A percentile compares a stretch with the other conserved stretches of the same genome.
phyloP scores from a whole-genome alignment of 2,113 vertebrate genomes.

The Chelonoidis abingdonii region DNA sequence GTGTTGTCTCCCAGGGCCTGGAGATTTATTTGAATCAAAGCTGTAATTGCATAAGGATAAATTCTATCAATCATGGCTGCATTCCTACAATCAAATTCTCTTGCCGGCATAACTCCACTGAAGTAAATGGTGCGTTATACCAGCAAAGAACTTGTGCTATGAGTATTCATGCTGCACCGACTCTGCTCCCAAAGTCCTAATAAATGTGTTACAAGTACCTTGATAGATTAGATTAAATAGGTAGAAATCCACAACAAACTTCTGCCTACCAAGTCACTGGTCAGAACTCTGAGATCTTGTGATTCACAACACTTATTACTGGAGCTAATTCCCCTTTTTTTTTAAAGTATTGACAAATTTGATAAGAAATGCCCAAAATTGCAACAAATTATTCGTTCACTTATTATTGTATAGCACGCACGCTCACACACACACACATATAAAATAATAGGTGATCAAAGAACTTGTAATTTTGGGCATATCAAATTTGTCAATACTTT shows the following conservation, averaged over 20 bases:
- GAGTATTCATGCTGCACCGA: not conserved
- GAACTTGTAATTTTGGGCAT: not conserved
- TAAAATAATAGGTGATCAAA: not conserved
- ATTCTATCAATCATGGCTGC: not conserved
- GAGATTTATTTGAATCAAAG: not conserved
- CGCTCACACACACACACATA: too few species aligned
- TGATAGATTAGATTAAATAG: not conserved
- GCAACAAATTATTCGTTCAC: not conserved
- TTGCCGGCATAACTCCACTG: not conserved
- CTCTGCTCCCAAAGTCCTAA: not conserved
- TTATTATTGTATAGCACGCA: not conserved
- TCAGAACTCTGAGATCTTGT: not conserved
- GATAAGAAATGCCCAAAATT: not conserved
- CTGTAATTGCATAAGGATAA: not conserved
- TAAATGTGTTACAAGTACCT: not conserved
- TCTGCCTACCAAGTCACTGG: not conserved
- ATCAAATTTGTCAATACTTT: not conserved
- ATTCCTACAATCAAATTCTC: not conserved
- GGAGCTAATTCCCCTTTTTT: not conserved
- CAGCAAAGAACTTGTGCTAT: not conserved
- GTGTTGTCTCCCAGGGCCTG: not conserved
- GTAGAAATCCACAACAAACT: not conserved
- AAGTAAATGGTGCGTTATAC: not conserved
- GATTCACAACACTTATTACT: not conserved
- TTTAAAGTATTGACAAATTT: not conserved